These are phyloP conservation scores for Rhynchotus rufescens DNA, from an alignment of 2,797 vertebrate species.

Conservation along the genomic window DNA sequence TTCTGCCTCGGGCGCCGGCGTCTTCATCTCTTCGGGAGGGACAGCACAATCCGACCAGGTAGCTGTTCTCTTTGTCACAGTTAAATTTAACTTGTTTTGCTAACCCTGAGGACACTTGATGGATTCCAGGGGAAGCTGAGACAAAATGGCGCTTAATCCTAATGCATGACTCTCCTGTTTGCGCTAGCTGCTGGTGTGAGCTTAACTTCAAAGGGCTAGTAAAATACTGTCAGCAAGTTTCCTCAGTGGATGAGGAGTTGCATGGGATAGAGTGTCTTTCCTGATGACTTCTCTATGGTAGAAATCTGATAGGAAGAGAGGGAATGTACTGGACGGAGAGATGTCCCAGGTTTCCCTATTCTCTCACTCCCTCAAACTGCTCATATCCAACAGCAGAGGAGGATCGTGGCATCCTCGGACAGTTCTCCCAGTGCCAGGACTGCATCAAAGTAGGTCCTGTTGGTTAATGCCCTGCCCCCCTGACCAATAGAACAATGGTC, in stretches of 20 bases:
- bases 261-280: background rate
- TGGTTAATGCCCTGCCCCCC: background rate
- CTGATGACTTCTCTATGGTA: background rate
- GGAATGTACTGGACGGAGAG: background rate
- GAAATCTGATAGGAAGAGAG: background rate
- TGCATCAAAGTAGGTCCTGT: background rate
- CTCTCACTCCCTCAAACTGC: background rate
- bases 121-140: background rate
- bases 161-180: background rate
- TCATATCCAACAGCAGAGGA: background rate
- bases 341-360: background rate
- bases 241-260: background rate
- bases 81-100: background rate
- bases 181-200: background rate
- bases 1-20: slow-evolving; percentile 95
- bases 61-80: background rate
- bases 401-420: background rate
- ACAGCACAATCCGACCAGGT: slow-evolving; percentile 97
- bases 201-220: background rate
- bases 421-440: background rate
- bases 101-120: background rate
- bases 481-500: background rate
- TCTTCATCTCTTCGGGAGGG: slow-evolving; percentile 94
- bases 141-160: background rate
- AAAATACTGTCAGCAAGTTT: background rate